Conservation (phyloP, 1,140 invertebrate species). For the Pentalonia nigronervosa region DNA sequence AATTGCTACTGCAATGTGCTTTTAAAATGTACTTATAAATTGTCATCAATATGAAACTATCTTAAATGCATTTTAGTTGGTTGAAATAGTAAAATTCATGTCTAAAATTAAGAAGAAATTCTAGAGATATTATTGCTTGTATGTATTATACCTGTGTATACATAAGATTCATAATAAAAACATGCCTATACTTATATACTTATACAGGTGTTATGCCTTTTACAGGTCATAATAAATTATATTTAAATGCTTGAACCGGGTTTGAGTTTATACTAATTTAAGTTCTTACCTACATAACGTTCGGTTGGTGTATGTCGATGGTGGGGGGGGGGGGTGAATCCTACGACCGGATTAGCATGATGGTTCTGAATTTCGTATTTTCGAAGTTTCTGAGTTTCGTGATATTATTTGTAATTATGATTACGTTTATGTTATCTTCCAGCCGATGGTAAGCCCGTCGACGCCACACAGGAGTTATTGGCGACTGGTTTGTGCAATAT, state of each 20-base stretch:
- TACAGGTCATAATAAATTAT: background rate
- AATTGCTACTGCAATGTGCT: background rate
- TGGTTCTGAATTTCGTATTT: background rate
- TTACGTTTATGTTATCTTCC: background rate
- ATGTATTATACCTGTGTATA: background rate
- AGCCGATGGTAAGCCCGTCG: conserved; percentile 77
- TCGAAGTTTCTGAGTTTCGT: background rate
- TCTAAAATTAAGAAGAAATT: background rate
- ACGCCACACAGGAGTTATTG: conserved; percentile 85
- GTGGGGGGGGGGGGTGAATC: no score
- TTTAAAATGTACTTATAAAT: background rate
- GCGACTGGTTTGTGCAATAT: conserved; percentile 84
- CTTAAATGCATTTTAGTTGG: background rate
- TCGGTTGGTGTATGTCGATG: background rate
- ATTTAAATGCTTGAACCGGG: background rate
- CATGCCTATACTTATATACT: background rate
- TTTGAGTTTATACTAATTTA: background rate
- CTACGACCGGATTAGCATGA: background rate
- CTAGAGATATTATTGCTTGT: background rate
- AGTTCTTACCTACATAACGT: background rate
- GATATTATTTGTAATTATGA: background rate
- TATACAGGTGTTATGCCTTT: no score
- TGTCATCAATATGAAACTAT: background rate
- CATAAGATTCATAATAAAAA: background rate
- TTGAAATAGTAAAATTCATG: background rate